Evolutionary conservation across 2,888 invertebrate species (phyloP), one percentile per base, ranked within the genome.

Genomic region (Koerneria pararmatus): DNA sequence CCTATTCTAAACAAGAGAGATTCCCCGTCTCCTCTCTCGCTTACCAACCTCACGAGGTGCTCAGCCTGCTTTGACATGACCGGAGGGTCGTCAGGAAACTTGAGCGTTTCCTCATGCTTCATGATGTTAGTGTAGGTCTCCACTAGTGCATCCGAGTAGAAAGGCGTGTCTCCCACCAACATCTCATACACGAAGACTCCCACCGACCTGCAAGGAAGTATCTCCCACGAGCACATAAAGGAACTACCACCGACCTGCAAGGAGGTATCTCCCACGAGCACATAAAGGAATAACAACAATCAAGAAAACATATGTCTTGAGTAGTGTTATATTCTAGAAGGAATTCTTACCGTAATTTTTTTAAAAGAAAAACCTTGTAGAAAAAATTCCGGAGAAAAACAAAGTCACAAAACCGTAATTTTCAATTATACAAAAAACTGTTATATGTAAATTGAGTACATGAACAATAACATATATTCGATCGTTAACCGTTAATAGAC

Each of bases 111-210:
- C 84, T 93, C 91, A 85, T 97, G 95, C 85, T 97, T 94, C 95
- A 98, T 97, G 78, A 98, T 98, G 86, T 95, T 95, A 71, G 94
- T 93, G 85, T 98, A 98, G 1, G 97, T 98, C 66, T 94, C 94
- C 53, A 97, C 92, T 79, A 99, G 88, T 71, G 95, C 95, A 84
- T 98, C 98, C 2, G 97, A 97, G 86, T 93, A 97, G 86, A 98
- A 98, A 0, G 98, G 98, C 15, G 98, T 95, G 85, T 99, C 98
- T 6, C 87, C 87, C 68, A 94, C 91, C 64, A 98, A 87, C 95
- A 98, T 95, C 88, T 98, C 98, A 85, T 94, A 98, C 2, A 98
- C 88, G 85, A 98, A 94, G 79, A 98, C 95, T 65, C 98, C 98
- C 32, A 97, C 95, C 27, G 95, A 95, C 75, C 72, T 72, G 35